Base-by-base conservation (phyloP, 2,113 vertebrate species). In the human (Homo sapiens) region DNA sequence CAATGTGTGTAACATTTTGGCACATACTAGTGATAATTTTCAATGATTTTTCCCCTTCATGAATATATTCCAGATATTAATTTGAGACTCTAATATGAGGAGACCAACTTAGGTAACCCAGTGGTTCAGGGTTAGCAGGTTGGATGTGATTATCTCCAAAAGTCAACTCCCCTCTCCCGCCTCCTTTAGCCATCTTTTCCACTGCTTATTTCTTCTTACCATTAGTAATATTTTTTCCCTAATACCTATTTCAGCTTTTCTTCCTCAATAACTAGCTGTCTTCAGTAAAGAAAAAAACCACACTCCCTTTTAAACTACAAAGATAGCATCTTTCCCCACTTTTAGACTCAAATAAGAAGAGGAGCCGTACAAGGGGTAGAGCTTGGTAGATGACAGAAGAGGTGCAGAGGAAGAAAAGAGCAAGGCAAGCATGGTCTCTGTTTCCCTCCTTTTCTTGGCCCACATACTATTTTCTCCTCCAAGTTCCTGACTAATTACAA, bases 261-360 rank as follows among this genome's bases (percentile, higher is more conserved):
- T 73, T 90, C 70, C 88, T 88, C 27, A 61, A 55, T 55, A 97
- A 91, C 93, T 94, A 97, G n/a, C 27, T 3, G 64, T 92, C 92
- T 96, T 97, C 40, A 75, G 48, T 27, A 76, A 68, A 4, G 30
- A 90, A 10, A 18, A 17, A 80, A 91, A 73, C 5, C 50, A 52
- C 52, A 66, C n/a, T 68, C 40, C 8, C 73, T 66, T 22, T 96
- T 35, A 55, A 95, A 22, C 40, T 64, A 93, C 45, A 95, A 97
- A 97, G 61, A 8, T 9, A 50, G 70, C 6, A 25, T 64, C 50
- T 52, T 64, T 40, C 66, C 97, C 75, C 64, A 10, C 14, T 45
- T 91, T 90, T 27, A 32, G 25, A 48, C 35, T 52, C 73, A 89
- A 22, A 27, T 40, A 12, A 90, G 89, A 43, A 75, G 32, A 38